Percentiles rank a stretch among this genome's conserved stretches.
Conservation (phyloP, 2,113 vertebrate species). For the Chunga burmeisteri region DNA sequence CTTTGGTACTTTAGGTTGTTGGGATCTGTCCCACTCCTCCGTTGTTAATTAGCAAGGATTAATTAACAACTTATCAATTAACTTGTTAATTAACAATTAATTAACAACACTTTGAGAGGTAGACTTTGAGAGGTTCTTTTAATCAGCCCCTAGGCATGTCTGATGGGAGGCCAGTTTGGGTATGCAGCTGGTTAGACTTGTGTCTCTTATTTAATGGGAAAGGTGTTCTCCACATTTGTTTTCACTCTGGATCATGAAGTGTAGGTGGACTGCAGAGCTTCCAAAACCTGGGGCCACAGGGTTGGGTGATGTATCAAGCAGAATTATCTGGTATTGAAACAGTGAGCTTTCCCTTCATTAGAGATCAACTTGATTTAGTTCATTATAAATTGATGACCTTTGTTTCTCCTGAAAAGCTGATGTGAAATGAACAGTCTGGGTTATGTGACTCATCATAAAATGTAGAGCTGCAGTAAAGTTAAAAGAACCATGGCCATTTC, state of each 20-base stretch:
- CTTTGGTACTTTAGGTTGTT: neutral
- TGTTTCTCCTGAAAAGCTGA: slow-evolving; percentile 2
- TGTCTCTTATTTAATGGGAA: neutral
- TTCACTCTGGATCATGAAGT: neutral
- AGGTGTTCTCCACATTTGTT: neutral
- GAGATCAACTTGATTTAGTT: neutral
- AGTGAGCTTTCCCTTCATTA: neutral
- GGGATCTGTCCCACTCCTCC: neutral
- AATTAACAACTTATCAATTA: no score
- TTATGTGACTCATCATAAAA: slow-evolving; percentile 1
- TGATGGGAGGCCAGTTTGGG: neutral
- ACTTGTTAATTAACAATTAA: no score
- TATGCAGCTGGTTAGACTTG: neutral
- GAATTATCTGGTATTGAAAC: neutral
- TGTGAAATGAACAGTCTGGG: neutral
- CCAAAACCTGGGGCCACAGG: neutral
- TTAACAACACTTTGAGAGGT: neutral
- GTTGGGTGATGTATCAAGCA: neutral
- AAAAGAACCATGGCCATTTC: neutral
- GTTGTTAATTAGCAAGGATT: neutral
- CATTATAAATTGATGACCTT: neutral
- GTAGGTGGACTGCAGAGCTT: neutral
- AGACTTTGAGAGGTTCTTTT: neutral
- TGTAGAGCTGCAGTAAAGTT: neutral
- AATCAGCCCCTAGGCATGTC: neutral